phyloP scores from a whole-genome alignment of 2,113 vertebrate genomes.

The Abramis brama region DNA sequence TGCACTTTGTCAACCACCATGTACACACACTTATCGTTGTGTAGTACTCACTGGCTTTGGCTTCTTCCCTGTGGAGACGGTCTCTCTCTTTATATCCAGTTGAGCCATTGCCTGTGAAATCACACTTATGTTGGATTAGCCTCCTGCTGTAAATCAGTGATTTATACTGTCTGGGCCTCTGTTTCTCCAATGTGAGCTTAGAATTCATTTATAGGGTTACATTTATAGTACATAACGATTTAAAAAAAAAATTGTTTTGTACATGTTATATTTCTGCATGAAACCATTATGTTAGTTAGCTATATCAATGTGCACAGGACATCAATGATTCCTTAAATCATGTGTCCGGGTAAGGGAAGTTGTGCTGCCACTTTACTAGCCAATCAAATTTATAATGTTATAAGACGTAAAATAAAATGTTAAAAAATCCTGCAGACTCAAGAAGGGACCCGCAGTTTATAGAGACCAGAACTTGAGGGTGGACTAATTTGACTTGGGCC shows the following conservation, averaged over 20 bases:
- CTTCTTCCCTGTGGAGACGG: neutral
- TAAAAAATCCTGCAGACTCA: neutral
- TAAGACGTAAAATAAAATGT: neutral
- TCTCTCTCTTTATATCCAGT: neutral
- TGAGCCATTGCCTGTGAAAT: slow-evolving; percentile 1
- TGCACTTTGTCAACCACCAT: slow-evolving; percentile 9
- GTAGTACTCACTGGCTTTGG: slow-evolving; percentile 2
- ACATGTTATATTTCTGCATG: neutral
- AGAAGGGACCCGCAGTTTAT: neutral
- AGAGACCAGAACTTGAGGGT: neutral
- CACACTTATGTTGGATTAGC: slow-evolving; percentile 33
- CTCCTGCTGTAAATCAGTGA: neutral
- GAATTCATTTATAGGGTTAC: neutral
- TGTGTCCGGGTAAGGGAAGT: neutral
- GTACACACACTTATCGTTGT: neutral
- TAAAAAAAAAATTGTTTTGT: neutral
- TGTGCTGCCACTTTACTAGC: neutral
- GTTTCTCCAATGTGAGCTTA: neutral
- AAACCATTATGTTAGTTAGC: neutral
- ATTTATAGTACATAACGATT: neutral
- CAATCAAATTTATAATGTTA: neutral
- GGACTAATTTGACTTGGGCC: neutral
- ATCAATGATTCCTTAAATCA: neutral
- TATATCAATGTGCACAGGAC: neutral
- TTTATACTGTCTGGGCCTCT: slow-evolving; percentile 25